Conservation (phyloP, 2,113 vertebrate genomes). For the Leuciscus idus region DNA sequence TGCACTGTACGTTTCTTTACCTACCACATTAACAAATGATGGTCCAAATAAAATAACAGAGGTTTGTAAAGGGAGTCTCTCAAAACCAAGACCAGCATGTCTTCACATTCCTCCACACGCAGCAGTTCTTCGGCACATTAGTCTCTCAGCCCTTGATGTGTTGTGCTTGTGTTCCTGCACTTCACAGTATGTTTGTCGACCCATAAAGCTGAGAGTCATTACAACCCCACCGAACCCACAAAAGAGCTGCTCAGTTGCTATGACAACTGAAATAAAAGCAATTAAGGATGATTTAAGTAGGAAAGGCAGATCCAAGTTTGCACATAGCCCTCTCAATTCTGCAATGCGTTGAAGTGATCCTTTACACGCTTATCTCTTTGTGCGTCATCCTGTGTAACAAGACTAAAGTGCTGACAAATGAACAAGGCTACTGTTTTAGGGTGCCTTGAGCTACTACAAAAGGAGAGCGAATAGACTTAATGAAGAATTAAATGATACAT, state of each 20-base stretch:
- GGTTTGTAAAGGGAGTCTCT: neutral
- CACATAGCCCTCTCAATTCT: constrained; percentile 27
- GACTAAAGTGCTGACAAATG: constrained; percentile 36
- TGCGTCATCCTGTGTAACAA: constrained; percentile 12
- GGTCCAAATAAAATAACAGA: neutral
- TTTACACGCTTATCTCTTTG: constrained; percentile 38
- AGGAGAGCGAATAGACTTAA: neutral
- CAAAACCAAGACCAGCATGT: neutral
- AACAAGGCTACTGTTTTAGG: constrained; percentile 8
- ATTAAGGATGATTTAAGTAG: constrained; percentile 61
- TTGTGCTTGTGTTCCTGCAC: constrained; percentile 22
- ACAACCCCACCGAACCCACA: constrained; percentile 58
- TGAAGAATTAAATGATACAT: constrained; percentile 30
- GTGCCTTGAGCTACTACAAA: neutral
- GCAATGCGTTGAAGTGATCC: constrained; percentile 25
- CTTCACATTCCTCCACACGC: constrained; percentile 4
- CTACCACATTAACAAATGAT: neutral
- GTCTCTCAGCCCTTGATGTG: constrained; percentile 13
- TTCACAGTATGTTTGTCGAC: constrained; percentile 24
- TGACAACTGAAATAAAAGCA: constrained; percentile 68
- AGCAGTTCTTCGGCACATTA: neutral
- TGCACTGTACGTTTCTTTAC: neutral
- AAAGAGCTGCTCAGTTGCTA: constrained; percentile 61
- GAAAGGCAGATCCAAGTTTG: constrained; percentile 50
- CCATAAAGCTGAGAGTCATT: constrained; percentile 52